phyloP scores from a whole-genome alignment of 2,888 invertebrate species.

The Metalampra italica region DNA sequence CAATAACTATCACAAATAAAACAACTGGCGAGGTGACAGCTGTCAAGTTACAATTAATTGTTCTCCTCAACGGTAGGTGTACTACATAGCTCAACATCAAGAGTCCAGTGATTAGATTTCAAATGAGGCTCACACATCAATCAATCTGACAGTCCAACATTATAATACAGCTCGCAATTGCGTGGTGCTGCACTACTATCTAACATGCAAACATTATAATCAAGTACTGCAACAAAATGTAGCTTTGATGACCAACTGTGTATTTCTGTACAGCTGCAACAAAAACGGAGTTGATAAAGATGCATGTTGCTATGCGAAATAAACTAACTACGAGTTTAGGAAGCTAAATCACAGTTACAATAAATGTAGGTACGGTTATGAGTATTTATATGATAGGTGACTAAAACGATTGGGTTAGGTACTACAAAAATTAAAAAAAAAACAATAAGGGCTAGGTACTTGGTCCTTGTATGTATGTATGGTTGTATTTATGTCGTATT shows the following conservation, averaged over 20 bases:
- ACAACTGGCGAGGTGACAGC: background rate
- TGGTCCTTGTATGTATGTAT: no score
- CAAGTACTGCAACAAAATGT: background rate
- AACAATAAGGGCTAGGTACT: no score
- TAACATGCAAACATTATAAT: slow-evolving; percentile 8
- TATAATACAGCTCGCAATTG: slow-evolving; percentile 15
- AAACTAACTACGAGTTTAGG: no score
- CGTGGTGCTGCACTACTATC: slow-evolving; percentile 15
- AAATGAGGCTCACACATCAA: slow-evolving; percentile 12
- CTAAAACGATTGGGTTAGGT: no score
- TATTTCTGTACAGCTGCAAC: background rate
- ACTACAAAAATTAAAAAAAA: no score
- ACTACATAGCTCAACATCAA: background rate
- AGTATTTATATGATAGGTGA: no score
- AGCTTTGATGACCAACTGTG: background rate
- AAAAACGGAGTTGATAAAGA: background rate
- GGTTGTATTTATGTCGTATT: no score
- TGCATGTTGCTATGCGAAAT: background rate
- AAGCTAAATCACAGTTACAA: no score
- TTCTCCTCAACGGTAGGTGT: background rate
- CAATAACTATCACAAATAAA: background rate
- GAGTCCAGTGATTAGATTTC: background rate
- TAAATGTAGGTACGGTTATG: no score
- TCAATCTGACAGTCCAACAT: slow-evolving; percentile 15
- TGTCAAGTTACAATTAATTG: background rate